Evolutionary conservation across 2,888 invertebrate species (phyloP).

Genomic region (Cryptus armator): DNA sequence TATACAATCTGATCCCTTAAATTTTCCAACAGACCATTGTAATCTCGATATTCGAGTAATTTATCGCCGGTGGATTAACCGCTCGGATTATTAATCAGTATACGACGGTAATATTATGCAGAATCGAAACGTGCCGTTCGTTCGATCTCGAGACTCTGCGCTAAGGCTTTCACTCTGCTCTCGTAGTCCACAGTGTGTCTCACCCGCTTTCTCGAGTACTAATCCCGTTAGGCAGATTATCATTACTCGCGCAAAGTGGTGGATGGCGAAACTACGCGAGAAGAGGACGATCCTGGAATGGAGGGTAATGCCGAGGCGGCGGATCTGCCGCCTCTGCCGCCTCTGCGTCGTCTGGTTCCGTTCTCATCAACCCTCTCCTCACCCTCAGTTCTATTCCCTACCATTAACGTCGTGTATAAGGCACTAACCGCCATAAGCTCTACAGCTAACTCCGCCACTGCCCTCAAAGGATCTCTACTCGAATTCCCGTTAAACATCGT

Average conservation of each 20-base stretch:
- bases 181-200: slow-evolving; percentile 26
- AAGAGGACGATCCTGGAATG: slow-evolving; percentile 40
- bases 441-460: slow-evolving; percentile 9
- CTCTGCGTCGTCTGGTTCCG: slow-evolving; percentile 57
- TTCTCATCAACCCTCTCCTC: slow-evolving; percentile 46
- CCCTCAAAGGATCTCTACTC: slow-evolving; percentile 19
- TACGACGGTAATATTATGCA: slow-evolving; percentile 40
- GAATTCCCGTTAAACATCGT: slow-evolving; percentile 16
- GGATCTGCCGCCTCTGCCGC: slow-evolving; percentile 63
- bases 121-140: slow-evolving; percentile 54
- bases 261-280: slow-evolving; percentile 37
- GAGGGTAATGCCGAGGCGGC: slow-evolving; percentile 52
- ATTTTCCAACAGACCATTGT: neutral
- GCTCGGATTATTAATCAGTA: slow-evolving; percentile 27
- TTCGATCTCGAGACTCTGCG: slow-evolving; percentile 55
- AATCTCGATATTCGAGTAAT: slow-evolving; percentile 27
- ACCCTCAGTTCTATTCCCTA: slow-evolving; percentile 37
- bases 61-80: neutral
- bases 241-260: slow-evolving; percentile 75
- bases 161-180: slow-evolving; percentile 10
- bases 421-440: slow-evolving; percentile 51
- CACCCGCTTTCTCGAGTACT: slow-evolving; percentile 64
- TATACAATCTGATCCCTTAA: neutral
- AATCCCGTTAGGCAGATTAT: slow-evolving; percentile 77
- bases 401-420: slow-evolving; percentile 51